These are phyloP conservation scores for Saccostrea cuccullata DNA, from an alignment of 1,140 invertebrate genomes.

Conservation along the genomic window DNA sequence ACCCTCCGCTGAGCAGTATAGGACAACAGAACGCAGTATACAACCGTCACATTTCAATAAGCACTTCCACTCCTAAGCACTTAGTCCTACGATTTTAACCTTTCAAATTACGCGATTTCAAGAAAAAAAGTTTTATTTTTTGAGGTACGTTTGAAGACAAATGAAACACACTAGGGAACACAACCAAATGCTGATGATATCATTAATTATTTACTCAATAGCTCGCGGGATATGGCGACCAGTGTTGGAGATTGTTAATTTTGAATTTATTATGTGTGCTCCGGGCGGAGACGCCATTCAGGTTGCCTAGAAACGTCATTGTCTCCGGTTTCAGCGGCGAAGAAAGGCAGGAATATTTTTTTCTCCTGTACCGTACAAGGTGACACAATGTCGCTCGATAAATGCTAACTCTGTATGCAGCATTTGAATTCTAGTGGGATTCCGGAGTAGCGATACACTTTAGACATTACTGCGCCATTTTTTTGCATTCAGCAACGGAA, in stretches of 20 bases:
- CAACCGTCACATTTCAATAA: neutral
- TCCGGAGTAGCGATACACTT: neutral
- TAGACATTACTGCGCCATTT: neutral
- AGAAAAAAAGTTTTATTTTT: neutral
- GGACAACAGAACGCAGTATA: neutral
- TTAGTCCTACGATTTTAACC: neutral
- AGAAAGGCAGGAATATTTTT: neutral
- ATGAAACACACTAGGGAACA: neutral
- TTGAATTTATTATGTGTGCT: constrained; percentile 31
- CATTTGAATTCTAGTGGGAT: constrained; percentile 29
- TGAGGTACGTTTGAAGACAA: neutral
- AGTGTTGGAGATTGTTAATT: constrained; percentile 12
- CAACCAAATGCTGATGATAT: neutral
- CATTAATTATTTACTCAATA: constrained; percentile 32
- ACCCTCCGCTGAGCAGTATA: neutral
- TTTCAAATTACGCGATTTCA: neutral
- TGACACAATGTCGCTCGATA: constrained; percentile 26
- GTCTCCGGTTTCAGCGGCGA: neutral
- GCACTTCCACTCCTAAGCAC: neutral
- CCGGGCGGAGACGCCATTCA: constrained; percentile 15
- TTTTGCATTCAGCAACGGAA: neutral
- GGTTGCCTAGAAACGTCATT: constrained; percentile 24
- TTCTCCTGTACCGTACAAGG: neutral
- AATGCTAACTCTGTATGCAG: constrained; percentile 15
- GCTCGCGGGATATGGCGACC: constrained; percentile 6